Evolutionary conservation across 2,888 invertebrate species (phyloP), one percentile per base, ranked within the genome.

Genomic region (Steinernema carpocapsae): DNA sequence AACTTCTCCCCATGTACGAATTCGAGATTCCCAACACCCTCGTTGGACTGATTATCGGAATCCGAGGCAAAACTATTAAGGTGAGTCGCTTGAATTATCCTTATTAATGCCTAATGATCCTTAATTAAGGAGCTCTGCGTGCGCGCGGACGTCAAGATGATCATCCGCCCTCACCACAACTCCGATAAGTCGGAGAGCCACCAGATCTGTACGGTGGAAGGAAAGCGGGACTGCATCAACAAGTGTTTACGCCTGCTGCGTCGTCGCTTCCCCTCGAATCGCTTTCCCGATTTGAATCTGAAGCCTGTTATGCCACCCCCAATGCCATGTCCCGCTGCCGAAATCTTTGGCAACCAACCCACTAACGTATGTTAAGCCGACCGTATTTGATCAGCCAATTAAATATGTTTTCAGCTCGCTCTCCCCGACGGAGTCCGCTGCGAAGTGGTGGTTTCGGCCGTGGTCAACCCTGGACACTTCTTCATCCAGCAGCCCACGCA

Each of bases 401-500:
- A 26, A 24, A 59, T 74, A 71, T 74, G 24, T 52, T 84, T 88
- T 71, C 89, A 94, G 92, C 91, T 96, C 85, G 92, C 92, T 88
- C 90, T 97, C 80, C 92, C 96, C 85, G 94, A 94, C 89, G 94
- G 93, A 71, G 93, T 96, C 73, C 93, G 94, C 88, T 94, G 95
- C 87, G 97, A 97, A 89, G 94, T 95, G 32, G 92, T 93, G 78
- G 91, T 97, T 84, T 94, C 94, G 87, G 92, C 93, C 84, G 91
- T 95, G 87, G 92, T 94, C 79, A 92, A 92, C 79, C 93, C 94
- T 72, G 93, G 93, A 56, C 94, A 95, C 88, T 91, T 97, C 88
- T 97, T 97, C 90, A 91, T 99, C 19, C 97, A 97, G 89, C 93
- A 95, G 89, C 95, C 95, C 1, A 92, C 94, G 76, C 97, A 97